Conservation (phyloP, 1,140 invertebrate genomes). For the Bombus consobrinus region DNA sequence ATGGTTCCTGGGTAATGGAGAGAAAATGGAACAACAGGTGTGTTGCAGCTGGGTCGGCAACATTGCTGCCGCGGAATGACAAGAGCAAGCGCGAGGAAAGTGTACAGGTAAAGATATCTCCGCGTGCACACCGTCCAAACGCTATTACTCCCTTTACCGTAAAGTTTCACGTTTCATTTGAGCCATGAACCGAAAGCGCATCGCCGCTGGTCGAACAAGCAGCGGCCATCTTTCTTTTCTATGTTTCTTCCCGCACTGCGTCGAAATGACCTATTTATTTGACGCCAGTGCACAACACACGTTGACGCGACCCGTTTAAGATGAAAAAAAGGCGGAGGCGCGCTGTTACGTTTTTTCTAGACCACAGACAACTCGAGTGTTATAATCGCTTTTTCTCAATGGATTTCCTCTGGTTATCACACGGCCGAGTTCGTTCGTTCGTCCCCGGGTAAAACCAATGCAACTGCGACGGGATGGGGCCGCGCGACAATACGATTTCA, state of each 20-base stretch:
- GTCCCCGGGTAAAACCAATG: background rate
- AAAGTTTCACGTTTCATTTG: slow-evolving; percentile 25
- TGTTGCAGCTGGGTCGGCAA: slow-evolving; percentile 4
- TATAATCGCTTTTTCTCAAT: slow-evolving; percentile 32
- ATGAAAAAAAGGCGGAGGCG: background rate
- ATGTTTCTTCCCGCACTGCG: background rate
- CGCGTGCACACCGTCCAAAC: background rate
- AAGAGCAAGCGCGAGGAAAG: slow-evolving; percentile 38
- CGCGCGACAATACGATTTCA: slow-evolving; percentile 44
- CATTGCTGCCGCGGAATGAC: background rate
- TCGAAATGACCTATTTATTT: slow-evolving; percentile 10
- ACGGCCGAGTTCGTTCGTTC: background rate
- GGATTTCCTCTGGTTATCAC: slow-evolving; percentile 16
- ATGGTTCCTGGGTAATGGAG: slow-evolving; percentile 53
- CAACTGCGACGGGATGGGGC: no score
- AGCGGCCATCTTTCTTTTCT: background rate
- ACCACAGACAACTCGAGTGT: background rate
- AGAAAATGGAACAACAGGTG: slow-evolving; percentile 64
- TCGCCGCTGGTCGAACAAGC: background rate
- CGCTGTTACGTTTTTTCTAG: background rate
- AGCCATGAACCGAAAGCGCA: background rate
- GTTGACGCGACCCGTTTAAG: background rate
- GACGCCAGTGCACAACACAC: no score
- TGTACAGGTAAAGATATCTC: background rate
- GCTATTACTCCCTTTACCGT: slow-evolving; percentile 7